These are phyloP conservation scores for Macrophya annulata DNA, from an alignment of 2,888 invertebrate genomes.

Conservation along the genomic window DNA sequence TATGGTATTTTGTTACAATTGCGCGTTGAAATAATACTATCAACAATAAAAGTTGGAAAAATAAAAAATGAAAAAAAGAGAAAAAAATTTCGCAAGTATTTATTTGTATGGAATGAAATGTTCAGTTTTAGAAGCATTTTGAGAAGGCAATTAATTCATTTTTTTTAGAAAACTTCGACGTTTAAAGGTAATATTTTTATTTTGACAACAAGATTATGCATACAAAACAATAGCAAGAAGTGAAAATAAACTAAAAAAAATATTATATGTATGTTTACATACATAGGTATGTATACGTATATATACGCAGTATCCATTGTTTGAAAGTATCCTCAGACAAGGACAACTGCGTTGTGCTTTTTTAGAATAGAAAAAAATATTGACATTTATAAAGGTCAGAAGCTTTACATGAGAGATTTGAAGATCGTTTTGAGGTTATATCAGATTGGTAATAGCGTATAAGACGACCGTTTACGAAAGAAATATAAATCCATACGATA, in stretches of 20 bases:
- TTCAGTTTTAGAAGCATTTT: too few species aligned
- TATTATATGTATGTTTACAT: background rate
- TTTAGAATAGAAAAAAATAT: conserved; percentile 47
- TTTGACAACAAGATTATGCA: background rate
- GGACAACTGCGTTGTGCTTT: conserved; percentile 51
- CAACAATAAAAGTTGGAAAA: background rate
- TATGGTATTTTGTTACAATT: background rate
- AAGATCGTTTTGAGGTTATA: conserved; percentile 44
- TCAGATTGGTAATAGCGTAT: conserved; percentile 7
- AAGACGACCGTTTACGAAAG: background rate
- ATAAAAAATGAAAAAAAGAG: background rate
- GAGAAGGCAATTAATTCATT: background rate
- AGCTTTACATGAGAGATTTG: background rate
- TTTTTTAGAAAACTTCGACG: background rate
- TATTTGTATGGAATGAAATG: too few species aligned
- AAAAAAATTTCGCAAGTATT: too few species aligned
- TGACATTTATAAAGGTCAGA: conserved; percentile 42
- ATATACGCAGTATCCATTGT: conserved; percentile 14
- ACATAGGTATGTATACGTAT: too few species aligned
- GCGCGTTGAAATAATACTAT: background rate
- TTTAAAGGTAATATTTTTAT: background rate
- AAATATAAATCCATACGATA: background rate
- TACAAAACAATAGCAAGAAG: background rate
- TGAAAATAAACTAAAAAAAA: background rate
- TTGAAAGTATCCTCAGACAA: conserved; percentile 45